Evolutionary conservation across 2,113 vertebrate species (phyloP).

Genomic region (Leucosticte australis): DNA sequence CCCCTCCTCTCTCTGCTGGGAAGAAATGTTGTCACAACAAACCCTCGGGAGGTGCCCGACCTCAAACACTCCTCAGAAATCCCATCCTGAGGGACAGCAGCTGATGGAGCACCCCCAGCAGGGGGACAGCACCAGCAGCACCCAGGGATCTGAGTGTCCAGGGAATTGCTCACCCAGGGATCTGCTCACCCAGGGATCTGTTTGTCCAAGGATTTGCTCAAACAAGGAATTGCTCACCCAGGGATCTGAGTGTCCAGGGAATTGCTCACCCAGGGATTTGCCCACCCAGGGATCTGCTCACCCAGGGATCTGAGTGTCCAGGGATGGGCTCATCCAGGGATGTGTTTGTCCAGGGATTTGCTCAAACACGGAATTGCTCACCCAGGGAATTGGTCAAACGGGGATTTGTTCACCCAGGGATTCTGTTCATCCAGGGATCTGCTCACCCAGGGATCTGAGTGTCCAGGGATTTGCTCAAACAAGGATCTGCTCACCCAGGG

Average conservation of each 20-base stretch:
- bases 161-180: no score
- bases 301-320: no score
- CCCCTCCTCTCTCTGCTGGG: not conserved
- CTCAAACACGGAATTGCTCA: fast-evolving
- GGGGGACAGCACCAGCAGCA: fast-evolving
- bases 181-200: no score
- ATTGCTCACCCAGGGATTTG: no score
- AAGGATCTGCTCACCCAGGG: not conserved
- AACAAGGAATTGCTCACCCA: no score
- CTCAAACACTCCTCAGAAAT: fast-evolving
- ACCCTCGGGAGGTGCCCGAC: not conserved
- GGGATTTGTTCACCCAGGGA: fast-evolving
- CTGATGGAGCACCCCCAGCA: not conserved
- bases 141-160: no score
- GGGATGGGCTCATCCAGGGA: no score
- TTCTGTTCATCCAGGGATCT: fast-evolving
- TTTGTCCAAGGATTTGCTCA: no score
- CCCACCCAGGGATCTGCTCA: no score
- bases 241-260: not conserved
- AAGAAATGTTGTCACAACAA: not conserved
- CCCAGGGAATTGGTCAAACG: fast-evolving
- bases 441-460: no score
- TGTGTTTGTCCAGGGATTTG: no score
- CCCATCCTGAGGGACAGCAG: fast-evolving
- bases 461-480: fast-evolving